Conservation (phyloP, 2,113 vertebrate genomes). For the Labeo catla region DNA sequence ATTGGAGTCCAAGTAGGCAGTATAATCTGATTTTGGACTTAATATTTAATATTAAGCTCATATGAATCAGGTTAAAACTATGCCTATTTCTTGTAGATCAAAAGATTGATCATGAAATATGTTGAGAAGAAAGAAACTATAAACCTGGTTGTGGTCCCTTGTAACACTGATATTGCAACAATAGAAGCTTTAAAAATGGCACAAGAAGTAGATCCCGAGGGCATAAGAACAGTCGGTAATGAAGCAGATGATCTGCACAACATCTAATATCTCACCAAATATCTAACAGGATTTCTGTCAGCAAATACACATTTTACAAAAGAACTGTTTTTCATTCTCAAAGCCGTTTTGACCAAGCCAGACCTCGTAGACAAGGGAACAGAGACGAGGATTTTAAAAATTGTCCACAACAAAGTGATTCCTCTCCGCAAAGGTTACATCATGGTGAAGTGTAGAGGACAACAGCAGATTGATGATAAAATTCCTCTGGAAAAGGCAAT, state of each 20-base stretch:
- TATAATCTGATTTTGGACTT: too few relatives aligned
- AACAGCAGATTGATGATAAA: conserved; percentile 66
- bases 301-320: not conserved
- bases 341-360: conserved; percentile 84
- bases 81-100: conserved; percentile 75
- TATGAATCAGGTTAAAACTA: too few relatives aligned
- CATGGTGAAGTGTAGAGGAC: conserved; percentile 82
- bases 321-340: not conserved
- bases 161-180: conserved; percentile 85
- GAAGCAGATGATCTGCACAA: too few relatives aligned
- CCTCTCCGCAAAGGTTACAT: conserved; percentile 82
- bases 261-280: not conserved
- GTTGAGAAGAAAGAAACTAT: conserved; percentile 77
- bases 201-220: conserved; percentile 79
- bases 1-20: too few relatives aligned
- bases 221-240: conserved; percentile 82
- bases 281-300: not conserved
- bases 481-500: conserved; percentile 70
- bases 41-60: too few relatives aligned
- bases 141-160: conserved; percentile 80
- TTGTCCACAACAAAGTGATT: conserved; percentile 70
- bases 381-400: conserved; percentile 63
- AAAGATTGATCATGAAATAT: conserved; percentile 67
- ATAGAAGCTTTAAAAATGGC: conserved; percentile 85
- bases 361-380: conserved; percentile 81